Conservation (phyloP, 2,113 vertebrate genomes). For the Ahaetulla prasina region DNA sequence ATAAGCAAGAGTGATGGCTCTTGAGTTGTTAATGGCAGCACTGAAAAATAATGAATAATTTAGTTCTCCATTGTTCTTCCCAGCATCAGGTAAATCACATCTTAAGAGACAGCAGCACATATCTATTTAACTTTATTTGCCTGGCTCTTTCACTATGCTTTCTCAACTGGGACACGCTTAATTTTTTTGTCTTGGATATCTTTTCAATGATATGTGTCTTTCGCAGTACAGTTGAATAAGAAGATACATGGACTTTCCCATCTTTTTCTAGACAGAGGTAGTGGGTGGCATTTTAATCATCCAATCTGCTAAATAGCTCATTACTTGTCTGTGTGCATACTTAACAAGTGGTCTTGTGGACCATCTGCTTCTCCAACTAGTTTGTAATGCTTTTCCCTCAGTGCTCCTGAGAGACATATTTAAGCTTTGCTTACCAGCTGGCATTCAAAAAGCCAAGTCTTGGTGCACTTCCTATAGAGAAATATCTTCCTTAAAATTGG, state of each 20-base stretch:
- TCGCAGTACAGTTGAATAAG: neutral
- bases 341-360: neutral
- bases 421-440: neutral
- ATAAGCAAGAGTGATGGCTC: neutral
- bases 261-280: neutral
- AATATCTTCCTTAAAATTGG: neutral
- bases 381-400: neutral
- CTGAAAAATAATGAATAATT: neutral
- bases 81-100: neutral
- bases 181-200: neutral
- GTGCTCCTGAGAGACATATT: neutral
- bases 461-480: neutral
- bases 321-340: neutral
- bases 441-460: neutral
- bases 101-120: neutral
- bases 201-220: neutral
- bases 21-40: neutral
- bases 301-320: neutral
- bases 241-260: neutral
- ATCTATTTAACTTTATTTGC: neutral
- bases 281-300: neutral
- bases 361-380: slow-evolving; percentile 16
- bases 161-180: neutral
- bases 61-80: neutral
- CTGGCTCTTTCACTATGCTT: neutral